Evolutionary conservation across 1,140 invertebrate species (phyloP), one percentile per base, ranked within the genome.

Genomic region (Odontomachus brunneus): DNA sequence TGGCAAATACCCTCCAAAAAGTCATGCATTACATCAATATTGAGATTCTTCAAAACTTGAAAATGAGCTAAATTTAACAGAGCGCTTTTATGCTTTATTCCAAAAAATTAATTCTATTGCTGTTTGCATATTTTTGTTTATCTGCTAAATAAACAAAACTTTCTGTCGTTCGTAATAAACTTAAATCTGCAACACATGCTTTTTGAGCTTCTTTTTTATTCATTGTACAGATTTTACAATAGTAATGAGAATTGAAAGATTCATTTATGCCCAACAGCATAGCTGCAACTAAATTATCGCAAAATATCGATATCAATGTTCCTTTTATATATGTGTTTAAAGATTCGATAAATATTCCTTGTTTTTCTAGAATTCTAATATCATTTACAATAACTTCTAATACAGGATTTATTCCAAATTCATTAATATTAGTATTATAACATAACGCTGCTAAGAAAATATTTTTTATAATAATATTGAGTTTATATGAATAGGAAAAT

Each of bases 1-100:
- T 65, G 33, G 3, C 60, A 63, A 65, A 65, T 65, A 5, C 19
- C 63, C 14, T 65, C 63, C 1, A 65, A 48, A 7, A 65, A 65
- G 4, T 65, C 63, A 48, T 65, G 63, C 63, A 65, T 65, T 44
- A 65, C n/a, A 65, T 65, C 63, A 44, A 65, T 15, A 24, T 65
- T 65, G 2, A 44, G 3, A 48, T 65, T 65, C 19, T 65, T 5
- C 0, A 0, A 44, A 44, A 22, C 1, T 65, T 65, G 38, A 65
- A 65, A 65, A 9, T 65, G 1, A 65, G 63, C 5, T 65, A 48
- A 22, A 44, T 65, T 22, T 1, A 65, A 44, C 0, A 65, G 5
- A 22, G 63, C n/a, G 44, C 33, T 48, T 65, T 19, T 38, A 14
- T 44, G n/a, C 22, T 65, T 65, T 22, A 65, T 44, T 44, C 63